These are phyloP conservation scores for Melanocharis versteri DNA, from an alignment of 2,113 vertebrate genomes.

Conservation along the genomic window DNA sequence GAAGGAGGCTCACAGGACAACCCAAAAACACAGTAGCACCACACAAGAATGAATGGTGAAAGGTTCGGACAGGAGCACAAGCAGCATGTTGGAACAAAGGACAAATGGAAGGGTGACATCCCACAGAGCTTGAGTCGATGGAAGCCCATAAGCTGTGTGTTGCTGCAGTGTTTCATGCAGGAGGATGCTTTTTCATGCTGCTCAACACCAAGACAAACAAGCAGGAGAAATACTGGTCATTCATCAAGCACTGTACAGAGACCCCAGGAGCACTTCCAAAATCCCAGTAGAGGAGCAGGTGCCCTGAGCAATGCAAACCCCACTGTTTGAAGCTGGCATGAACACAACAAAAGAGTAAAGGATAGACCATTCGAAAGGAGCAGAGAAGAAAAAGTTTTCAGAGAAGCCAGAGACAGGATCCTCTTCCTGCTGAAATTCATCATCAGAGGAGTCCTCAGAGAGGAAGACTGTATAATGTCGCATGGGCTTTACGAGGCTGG, in stretches of 20 bases:
- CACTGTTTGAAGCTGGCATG: not conserved
- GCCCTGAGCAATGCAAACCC: not conserved
- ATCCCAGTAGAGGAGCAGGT: not conserved
- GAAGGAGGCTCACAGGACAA: not conserved
- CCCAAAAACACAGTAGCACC: not conserved
- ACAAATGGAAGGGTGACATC: not conserved
- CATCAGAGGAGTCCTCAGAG: conserved; percentile 95
- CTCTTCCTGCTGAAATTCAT: conserved; percentile 88
- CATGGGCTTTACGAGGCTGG: conserved; percentile 88
- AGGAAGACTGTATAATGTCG: conserved; percentile 98
- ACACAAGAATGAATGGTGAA: not conserved
- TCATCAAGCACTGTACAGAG: not conserved
- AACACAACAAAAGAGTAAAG: conserved; percentile 65
- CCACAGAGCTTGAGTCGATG: not conserved
- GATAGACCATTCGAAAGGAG: conserved; percentile 95
- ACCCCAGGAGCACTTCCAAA: not conserved
- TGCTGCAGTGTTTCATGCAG: not conserved
- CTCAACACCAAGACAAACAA: not conserved
- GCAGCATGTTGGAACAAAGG: not conserved
- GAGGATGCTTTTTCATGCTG: conserved; percentile 12
- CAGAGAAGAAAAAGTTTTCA: conserved; percentile 93
- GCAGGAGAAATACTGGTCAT: conserved; percentile 2
- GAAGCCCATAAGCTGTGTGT: not conserved
- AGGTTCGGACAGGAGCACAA: not conserved
- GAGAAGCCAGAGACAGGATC: conserved; percentile 88